Evolutionary conservation across 2,113 vertebrate genomes (phyloP), one percentile per base, ranked within the genome.

Genomic region (Anguilla rostrata): DNA sequence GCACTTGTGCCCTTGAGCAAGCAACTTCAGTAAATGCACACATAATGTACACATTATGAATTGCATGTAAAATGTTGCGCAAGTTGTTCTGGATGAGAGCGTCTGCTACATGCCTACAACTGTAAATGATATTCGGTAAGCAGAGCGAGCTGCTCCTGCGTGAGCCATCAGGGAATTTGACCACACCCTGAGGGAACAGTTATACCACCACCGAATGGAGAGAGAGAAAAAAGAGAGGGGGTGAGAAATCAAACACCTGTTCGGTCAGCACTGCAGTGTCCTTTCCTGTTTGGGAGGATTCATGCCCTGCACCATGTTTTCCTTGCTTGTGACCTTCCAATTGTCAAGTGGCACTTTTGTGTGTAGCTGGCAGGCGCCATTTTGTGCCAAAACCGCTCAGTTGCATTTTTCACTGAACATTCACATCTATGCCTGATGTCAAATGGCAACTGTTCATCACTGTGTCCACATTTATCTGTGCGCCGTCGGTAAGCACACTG

Each of bases 91-190:
- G 11, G 49, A 53, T 53, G 11, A 53, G 49, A 53, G 49, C 49
- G 1, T 53, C 49, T 53, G 49, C 49, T 53, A 53, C 0, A 1
- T 53, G 49, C 8, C 12, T 14, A 53, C 49, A 53, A 53, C 7
- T 53, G 88, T 53, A 12, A 53, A 53, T 53, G 1, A 14, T 12
- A 11, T 14, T 14, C 14, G 49, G 87, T 88, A 90, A 89, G 88
- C 88, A 89, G 90, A 89, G 87, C 60, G 85, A 90, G 88, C 86
- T 75, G 82, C 84, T 56, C 40, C 71, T 16, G 84, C 56, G 16
- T 57, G 71, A 78, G 84, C 7, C 71, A 11, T 29, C 22, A 14
- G 40, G 39, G 81, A 11, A 14, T 85, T 49, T 6, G 82, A 85
- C 88, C 46, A 86, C 85, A 85, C 88, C 86, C 87, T 87, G 81